phyloP scores from a whole-genome alignment of 2,797 vertebrate species.

The Cirrhinus molitorella region DNA sequence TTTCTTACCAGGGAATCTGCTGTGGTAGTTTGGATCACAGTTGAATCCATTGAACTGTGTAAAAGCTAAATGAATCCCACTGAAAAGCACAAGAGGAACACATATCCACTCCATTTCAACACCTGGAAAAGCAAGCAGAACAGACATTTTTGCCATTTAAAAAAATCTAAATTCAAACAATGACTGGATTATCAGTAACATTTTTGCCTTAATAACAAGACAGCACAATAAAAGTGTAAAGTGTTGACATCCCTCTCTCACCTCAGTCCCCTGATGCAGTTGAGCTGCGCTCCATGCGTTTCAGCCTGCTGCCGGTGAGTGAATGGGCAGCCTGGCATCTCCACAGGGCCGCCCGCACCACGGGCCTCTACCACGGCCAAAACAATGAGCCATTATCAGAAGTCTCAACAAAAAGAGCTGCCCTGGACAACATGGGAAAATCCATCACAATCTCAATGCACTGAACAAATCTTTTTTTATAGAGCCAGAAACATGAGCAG shows the following conservation, averaged over 20 bases:
- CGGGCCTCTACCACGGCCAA: slow-evolving; percentile 60
- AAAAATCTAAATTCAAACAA: background rate
- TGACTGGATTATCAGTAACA: background rate
- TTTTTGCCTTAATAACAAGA: background rate
- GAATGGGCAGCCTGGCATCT: slow-evolving; percentile 75
- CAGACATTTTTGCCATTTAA: background rate
- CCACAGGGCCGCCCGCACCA: slow-evolving; percentile 72
- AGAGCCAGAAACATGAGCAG: slow-evolving; percentile 87
- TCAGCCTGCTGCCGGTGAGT: slow-evolving; percentile 77
- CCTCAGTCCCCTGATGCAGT: slow-evolving; percentile 78
- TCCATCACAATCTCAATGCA: slow-evolving; percentile 85
- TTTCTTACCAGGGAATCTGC: slow-evolving; percentile 96
- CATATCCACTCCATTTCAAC: slow-evolving; percentile 88
- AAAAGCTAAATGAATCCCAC: slow-evolving; percentile 80
- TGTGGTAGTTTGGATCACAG: slow-evolving; percentile 94
- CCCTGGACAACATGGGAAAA: slow-evolving; percentile 87
- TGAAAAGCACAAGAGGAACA: slow-evolving; percentile 86
- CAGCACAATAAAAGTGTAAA: background rate
- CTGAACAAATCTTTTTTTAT: slow-evolving; percentile 88
- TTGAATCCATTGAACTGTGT: slow-evolving; percentile 98
- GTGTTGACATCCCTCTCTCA: slow-evolving; percentile 69
- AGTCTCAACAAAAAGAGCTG: slow-evolving; percentile 77
- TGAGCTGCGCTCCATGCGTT: slow-evolving; percentile 85
- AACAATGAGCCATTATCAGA: slow-evolving; percentile 83
- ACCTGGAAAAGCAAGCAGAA: slow-evolving; percentile 68